Conservation (phyloP, 37 sponge, comb jelly and placozoan species). For the Hexactinellida sp. region DNA sequence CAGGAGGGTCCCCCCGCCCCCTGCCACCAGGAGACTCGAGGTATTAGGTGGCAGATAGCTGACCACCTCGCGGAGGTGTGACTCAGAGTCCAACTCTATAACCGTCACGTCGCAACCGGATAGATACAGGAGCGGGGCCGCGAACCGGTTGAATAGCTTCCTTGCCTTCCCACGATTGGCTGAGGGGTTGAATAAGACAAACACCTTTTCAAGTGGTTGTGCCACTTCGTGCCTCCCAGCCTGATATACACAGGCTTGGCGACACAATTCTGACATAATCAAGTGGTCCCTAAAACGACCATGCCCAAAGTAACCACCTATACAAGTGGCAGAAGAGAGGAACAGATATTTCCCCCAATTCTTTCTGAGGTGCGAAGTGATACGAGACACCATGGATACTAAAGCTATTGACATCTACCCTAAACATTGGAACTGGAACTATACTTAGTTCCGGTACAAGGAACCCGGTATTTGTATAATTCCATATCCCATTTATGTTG, state of each 20-base stretch:
- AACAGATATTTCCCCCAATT: not conserved
- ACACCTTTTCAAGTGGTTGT: not conserved
- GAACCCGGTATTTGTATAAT: no score
- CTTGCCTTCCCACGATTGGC: conserved; percentile 6
- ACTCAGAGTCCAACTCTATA: not conserved
- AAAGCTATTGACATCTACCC: not conserved
- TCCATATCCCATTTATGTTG: no score
- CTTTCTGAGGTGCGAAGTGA: not conserved
- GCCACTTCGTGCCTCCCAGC: not conserved
- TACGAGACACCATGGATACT: not conserved
- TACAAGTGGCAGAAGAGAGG: not conserved
- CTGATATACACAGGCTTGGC: not conserved
- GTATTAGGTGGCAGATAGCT: conserved; percentile 8
- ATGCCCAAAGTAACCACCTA: not conserved
- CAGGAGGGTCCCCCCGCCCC: not conserved
- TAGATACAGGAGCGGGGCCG: not conserved
- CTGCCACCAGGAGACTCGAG: not conserved
- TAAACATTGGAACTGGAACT: no score
- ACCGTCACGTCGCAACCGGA: not conserved
- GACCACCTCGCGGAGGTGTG: not conserved
- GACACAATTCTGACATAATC: conserved; percentile 11
- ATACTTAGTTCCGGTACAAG: no score
- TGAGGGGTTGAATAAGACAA: not conserved
- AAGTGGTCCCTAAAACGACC: not conserved
- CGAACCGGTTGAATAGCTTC: not conserved